phyloP scores from a whole-genome alignment of 2,888 invertebrate species.

The Leucania comma region DNA sequence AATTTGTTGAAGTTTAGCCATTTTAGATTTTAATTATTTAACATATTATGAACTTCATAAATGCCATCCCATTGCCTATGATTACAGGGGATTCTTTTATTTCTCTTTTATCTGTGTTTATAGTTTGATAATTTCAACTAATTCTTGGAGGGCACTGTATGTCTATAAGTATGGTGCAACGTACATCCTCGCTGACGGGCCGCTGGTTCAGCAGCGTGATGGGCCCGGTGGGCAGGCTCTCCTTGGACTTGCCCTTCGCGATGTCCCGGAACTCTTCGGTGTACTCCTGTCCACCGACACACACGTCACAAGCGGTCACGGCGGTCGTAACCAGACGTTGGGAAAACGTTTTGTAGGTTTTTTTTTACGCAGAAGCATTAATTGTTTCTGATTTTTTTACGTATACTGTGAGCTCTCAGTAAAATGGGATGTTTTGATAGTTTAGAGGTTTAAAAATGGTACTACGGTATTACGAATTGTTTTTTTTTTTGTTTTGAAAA shows the following conservation, averaged over 20 bases:
- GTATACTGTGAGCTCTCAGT: neutral
- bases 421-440: neutral
- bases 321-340: slow-evolving; percentile 74
- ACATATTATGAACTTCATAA: too few species aligned
- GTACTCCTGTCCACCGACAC: slow-evolving; percentile 94
- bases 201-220: slow-evolving; percentile 99
- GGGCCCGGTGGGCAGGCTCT: slow-evolving; percentile 97
- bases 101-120: neutral
- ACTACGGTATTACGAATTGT: too few species aligned
- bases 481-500: too few species aligned
- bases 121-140: neutral
- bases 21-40: neutral
- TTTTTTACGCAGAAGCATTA: too few species aligned
- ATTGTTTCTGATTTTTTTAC: neutral
- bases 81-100: neutral
- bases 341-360: slow-evolving; percentile 60
- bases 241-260: slow-evolving; percentile 98
- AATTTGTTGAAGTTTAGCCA: neutral
- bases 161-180: slow-evolving; percentile 76
- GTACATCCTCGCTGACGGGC: slow-evolving; percentile 98
- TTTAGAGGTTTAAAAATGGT: neutral
- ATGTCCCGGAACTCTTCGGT: slow-evolving; percentile 99
- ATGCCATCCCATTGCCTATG: neutral
- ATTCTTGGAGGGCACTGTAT: neutral
- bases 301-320: slow-evolving; percentile 86